Evolutionary conservation across 2,113 vertebrate genomes (phyloP), one percentile per base, ranked within the genome.

Genomic region (Lepisosteus osseus): DNA sequence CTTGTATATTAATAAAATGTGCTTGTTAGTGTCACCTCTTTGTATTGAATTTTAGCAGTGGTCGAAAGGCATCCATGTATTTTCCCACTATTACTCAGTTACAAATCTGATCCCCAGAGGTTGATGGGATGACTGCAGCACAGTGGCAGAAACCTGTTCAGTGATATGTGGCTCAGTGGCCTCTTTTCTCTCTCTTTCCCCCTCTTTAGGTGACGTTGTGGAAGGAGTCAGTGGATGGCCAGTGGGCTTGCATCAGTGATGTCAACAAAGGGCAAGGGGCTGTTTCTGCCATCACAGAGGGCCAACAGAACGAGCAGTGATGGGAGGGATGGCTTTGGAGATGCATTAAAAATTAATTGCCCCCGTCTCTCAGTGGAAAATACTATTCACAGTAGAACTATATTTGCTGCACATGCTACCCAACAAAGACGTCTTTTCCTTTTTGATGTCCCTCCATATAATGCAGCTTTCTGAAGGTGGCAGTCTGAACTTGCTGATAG

Each of bases 201-300:
- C 13, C 43, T 67, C 29, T 86, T 65, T 70, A 98, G 96, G 96
- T 99, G 78, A 98, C 96, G 0, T 87, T 99, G 44, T 99, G 97
- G 97, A 99, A 99, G 87, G 97, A 99, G 82, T 98, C 96, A 0
- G 94, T 96, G 68, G 97, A 98, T 0, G 97, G 96, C 40, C 94
- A 94, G 79, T 99, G 97, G 97, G 93, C 93, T 0, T 97, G 97
- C 72, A 99, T 99, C 90, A 99, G 97, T 1, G 96, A 99, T 0
- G 96, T 99, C 80, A 97, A 97, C 89, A 99, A 98, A 79, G 96
- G 96, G 76, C 97, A 98, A 69, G 96, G 96, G 0, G 92, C 95
- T 2, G 94, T 95, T 64, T 93, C 93, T 6, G 76, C 94, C 3
- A 84, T 91, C 74, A 86, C 95, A 82, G 97, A 99, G 74, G 91